These are phyloP conservation scores for Zaprionus capensis DNA, from an alignment of 1,140 invertebrate genomes.

Conservation along the genomic window DNA sequence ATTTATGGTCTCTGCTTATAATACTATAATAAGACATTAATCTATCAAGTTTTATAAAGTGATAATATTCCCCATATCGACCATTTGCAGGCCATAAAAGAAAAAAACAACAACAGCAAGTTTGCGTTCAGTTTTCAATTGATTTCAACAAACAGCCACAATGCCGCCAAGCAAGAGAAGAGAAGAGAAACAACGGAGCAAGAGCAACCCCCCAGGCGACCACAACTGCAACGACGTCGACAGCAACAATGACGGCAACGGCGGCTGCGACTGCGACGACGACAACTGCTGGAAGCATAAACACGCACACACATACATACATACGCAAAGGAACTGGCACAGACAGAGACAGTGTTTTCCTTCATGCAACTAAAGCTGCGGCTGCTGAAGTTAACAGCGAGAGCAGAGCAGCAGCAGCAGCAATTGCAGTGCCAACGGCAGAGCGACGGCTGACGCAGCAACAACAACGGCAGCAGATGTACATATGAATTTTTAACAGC, in stretches of 20 bases:
- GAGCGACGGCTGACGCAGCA: conserved; percentile 1
- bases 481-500: conserved; percentile 69
- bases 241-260: neutral
- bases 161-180: neutral
- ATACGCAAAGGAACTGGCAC: neutral
- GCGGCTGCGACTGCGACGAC: neutral
- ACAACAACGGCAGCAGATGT: conserved; percentile 45
- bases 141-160: conserved; percentile 6
- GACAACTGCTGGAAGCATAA: conserved; percentile 37
- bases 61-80: neutral
- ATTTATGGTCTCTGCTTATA: too few species aligned
- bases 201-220: conserved; percentile 44
- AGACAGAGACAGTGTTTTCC: conserved; percentile 15
- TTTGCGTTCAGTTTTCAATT: conserved; percentile 1
- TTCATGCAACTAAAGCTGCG: conserved; percentile 39
- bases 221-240: neutral
- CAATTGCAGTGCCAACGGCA: conserved; percentile 9
- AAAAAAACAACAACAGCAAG: neutral
- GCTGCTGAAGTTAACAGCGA: conserved; percentile 13
- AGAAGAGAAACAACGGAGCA: neutral
- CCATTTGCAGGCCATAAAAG: neutral
- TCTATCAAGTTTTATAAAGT: neutral
- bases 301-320: conserved; percentile 14
- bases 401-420: neutral
- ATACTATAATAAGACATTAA: neutral